Evolutionary conservation across 2,888 invertebrate species (phyloP), one percentile per base, ranked within the genome.

Genomic region (Oeneis ivallda): DNA sequence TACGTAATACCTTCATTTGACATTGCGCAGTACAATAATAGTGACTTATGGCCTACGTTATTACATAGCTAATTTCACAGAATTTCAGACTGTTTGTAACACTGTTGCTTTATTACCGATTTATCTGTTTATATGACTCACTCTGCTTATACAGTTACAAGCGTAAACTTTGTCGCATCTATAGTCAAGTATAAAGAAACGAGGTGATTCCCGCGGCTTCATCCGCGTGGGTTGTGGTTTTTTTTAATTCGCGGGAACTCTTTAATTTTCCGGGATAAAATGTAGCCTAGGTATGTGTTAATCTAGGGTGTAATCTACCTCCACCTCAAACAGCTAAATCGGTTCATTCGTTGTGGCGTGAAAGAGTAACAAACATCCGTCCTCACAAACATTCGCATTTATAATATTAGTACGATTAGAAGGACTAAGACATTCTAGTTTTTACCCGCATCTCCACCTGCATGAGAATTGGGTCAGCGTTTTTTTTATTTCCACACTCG

Each of bases 41-140:
- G 32, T 9, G 17, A 17, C 32, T 10, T 32, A 17, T 64, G 4
- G 9, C 37, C 37, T 32, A 60, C 11, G 43, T 47, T 67, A 66
- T n/a, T n/a, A n/a, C n/a, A 70, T 61, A 56, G 61, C 67, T 66
- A 67, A 64, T 66, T 75, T 70, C 68, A 69, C 68, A 72, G 80
- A 80, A 62, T 67, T 65, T 52, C 50, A 65, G 62, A 71, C 74
- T 79, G 75, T 81, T 80, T 79, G 73, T 74, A 74, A 71, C 70
- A 47, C 54, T 59, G 43, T 53, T 32, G 61, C 15, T 61, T 66
- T 53, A 66, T 59, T 64, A 59, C 58, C 19, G 64, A 59, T 64
- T 69, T 66, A 69, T 66, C 62, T 60, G 32, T 57, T 45, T 58
- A 19, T 50, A 13, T 66, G 69, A 66, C 15, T 64, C 64, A 69